These are phyloP conservation scores for Halcyon senegalensis DNA, from an alignment of 2,113 vertebrate genomes.

Conservation along the genomic window DNA sequence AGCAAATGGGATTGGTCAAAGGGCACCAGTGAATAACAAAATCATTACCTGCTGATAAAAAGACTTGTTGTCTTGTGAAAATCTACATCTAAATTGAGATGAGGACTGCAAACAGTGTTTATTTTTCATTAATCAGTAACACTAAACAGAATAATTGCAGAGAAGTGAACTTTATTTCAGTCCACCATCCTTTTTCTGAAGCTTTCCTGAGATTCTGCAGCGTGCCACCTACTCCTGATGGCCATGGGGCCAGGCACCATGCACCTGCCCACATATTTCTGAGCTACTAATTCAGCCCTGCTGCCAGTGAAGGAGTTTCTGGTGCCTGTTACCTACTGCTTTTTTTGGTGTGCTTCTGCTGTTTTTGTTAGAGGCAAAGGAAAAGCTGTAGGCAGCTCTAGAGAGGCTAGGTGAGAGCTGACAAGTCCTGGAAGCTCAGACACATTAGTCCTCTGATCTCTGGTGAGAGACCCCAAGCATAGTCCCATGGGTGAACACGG, in stretches of 20 bases:
- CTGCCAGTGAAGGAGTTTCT: not conserved
- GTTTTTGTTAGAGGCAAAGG: not conserved
- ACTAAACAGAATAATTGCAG: not conserved
- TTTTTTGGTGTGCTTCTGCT: not conserved
- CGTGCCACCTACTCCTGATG: not conserved
- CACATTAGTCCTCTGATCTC: not conserved
- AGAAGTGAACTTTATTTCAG: not conserved
- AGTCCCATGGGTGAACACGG: not conserved
- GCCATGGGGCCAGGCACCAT: not conserved
- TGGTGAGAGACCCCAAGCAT: not conserved
- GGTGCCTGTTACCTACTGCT: not conserved
- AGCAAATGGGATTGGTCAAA: not conserved
- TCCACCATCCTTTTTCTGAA: not conserved
- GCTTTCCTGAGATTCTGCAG: not conserved
- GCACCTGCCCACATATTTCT: not conserved
- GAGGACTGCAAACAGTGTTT: not conserved
- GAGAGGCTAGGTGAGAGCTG: not conserved
- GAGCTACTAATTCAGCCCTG: not conserved
- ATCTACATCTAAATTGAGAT: not conserved
- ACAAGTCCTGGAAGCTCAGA: not conserved
- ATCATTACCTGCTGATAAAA: not conserved
- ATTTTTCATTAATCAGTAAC: not conserved
- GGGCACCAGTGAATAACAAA: not conserved
- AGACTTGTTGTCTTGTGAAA: not conserved
- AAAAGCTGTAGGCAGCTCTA: not conserved